Conservation (phyloP, 1,140 invertebrate genomes). For the Lerema accius region DNA sequence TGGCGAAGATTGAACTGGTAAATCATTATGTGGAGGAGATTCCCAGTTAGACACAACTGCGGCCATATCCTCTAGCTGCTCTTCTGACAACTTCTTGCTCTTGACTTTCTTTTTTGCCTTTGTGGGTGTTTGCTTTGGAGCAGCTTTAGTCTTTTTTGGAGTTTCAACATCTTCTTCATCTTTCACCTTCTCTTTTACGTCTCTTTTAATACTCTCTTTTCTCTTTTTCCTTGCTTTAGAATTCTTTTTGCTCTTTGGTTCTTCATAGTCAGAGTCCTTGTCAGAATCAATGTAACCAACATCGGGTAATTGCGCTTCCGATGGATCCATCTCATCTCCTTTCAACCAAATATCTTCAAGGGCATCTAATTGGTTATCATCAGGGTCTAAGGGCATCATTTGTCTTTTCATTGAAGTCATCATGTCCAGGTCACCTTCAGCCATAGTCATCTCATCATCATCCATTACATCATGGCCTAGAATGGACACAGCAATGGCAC, state of each 20-base stretch:
- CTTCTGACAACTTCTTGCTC: slow-evolving; percentile 61
- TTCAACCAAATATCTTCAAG: slow-evolving; percentile 92
- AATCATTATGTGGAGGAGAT: slow-evolving; percentile 59
- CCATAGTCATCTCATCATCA: slow-evolving; percentile 80
- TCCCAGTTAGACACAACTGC: slow-evolving; percentile 67
- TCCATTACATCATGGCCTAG: slow-evolving; percentile 77
- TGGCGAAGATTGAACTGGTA: slow-evolving; percentile 4
- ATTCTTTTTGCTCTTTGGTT: slow-evolving; percentile 53
- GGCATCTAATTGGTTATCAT: slow-evolving; percentile 89
- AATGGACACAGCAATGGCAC: slow-evolving; percentile 78
- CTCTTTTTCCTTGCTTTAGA: slow-evolving; percentile 55
- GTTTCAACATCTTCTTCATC: slow-evolving; percentile 35
- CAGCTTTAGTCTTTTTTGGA: slow-evolving; percentile 37
- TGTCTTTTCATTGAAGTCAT: slow-evolving; percentile 81
- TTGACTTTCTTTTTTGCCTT: slow-evolving; percentile 51
- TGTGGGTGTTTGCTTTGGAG: slow-evolving; percentile 37
- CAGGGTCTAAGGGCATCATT: slow-evolving; percentile 81
- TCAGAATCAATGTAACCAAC: slow-evolving; percentile 77
- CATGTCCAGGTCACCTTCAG: slow-evolving; percentile 80
- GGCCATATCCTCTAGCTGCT: slow-evolving; percentile 63
- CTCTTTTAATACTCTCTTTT: slow-evolving; percentile 59
- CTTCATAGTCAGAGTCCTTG: slow-evolving; percentile 77
- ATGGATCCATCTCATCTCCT: slow-evolving; percentile 89
- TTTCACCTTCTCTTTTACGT: slow-evolving; percentile 48
- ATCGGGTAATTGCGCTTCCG: slow-evolving; percentile 73